Percentiles rank a stretch among this genome's conserved stretches.
These are phyloP conservation scores for Drosophila willistoni DNA, from an alignment of 1,140 invertebrate species.

Conservation along the genomic window DNA sequence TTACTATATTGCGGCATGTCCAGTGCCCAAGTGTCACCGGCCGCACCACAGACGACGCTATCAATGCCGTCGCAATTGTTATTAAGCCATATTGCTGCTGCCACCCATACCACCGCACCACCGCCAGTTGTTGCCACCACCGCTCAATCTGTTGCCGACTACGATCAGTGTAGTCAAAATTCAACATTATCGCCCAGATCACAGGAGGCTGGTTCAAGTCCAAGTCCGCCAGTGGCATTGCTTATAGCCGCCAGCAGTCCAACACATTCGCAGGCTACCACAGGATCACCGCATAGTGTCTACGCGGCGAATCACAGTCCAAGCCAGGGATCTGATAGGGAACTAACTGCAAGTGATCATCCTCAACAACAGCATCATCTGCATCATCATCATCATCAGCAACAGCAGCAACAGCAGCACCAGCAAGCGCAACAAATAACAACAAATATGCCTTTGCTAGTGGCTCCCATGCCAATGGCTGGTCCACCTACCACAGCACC, in stretches of 20 bases:
- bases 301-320: slow-evolving; percentile 59
- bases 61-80: slow-evolving; percentile 74
- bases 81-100: slow-evolving; percentile 73
- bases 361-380: slow-evolving; percentile 18
- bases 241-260: slow-evolving; percentile 44
- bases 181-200: slow-evolving; percentile 72
- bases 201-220: slow-evolving; percentile 33
- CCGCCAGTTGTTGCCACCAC: slow-evolving; percentile 32
- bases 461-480: slow-evolving; percentile 66
- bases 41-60: slow-evolving; percentile 55
- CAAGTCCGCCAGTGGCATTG: slow-evolving; percentile 45
- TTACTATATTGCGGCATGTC: slow-evolving; percentile 67
- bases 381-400: slow-evolving; percentile 3
- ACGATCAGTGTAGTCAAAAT: slow-evolving; percentile 72
- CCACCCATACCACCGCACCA: slow-evolving; percentile 47
- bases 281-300: slow-evolving; percentile 64
- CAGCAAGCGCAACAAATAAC: slow-evolving; percentile 19
- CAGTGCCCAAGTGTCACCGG: slow-evolving; percentile 80
- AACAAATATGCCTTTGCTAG: slow-evolving; percentile 62
- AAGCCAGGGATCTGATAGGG: slow-evolving; percentile 7
- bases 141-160: slow-evolving; percentile 34
- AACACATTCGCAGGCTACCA: slow-evolving; percentile 64
- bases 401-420: slow-evolving; percentile 12
- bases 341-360: slow-evolving; percentile 1
- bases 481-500: slow-evolving; percentile 2